phyloP scores from a whole-genome alignment of 2,888 invertebrate species.

The Philopedon plagiatum region DNA sequence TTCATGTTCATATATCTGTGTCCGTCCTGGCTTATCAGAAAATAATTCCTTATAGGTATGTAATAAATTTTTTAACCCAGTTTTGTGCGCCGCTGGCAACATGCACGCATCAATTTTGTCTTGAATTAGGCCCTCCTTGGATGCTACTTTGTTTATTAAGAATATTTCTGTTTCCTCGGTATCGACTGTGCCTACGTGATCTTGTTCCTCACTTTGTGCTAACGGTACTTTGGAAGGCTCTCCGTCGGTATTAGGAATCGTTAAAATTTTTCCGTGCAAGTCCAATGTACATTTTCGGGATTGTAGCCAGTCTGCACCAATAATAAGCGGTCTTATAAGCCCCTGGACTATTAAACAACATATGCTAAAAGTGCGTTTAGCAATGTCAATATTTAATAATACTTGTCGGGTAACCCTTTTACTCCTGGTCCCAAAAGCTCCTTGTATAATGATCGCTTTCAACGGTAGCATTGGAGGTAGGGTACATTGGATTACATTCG shows the following conservation, averaged over 20 bases:
- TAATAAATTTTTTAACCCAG: background rate
- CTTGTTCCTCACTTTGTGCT: too few species aligned
- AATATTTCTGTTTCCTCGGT: too few species aligned
- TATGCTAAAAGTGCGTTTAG: background rate
- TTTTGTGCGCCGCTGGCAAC: background rate
- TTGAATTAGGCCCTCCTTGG: background rate
- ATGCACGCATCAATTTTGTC: background rate
- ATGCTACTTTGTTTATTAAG: background rate
- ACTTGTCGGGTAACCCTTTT: conserved; percentile 23
- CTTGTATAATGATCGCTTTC: conserved; percentile 22
- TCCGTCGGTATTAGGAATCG: background rate
- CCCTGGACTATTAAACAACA: background rate
- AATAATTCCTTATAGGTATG: conserved; percentile 12
- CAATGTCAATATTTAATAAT: background rate
- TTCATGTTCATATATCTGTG: conserved; percentile 23
- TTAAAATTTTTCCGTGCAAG: background rate
- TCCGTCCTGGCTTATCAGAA: conserved; percentile 26
- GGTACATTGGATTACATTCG: too few species aligned
- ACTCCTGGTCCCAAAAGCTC: conserved; percentile 22
- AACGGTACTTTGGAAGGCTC: background rate
- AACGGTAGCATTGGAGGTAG: conserved; percentile 20
- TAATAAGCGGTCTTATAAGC: conserved; percentile 20
- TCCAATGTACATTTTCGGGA: background rate
- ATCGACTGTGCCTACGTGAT: background rate
- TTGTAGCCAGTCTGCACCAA: conserved; percentile 27